phyloP scores from a whole-genome alignment of 2,888 invertebrate genomes.

The Mycalesis mineus region DNA sequence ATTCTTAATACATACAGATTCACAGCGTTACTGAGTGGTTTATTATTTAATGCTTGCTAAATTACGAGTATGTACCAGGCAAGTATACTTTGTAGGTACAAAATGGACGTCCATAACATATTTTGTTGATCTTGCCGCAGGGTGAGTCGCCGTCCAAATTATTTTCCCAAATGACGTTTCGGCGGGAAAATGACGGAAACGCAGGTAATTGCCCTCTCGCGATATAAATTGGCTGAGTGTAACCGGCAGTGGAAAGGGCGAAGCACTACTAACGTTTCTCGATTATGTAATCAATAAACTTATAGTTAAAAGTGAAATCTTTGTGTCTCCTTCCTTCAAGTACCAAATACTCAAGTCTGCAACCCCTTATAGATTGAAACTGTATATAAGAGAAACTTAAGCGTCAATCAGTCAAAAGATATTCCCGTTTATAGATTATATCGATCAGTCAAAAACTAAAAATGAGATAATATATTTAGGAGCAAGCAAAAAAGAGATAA shows the following conservation, averaged over 20 bases:
- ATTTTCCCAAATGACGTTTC: constrained; percentile 67
- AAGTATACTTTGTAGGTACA: not conserved
- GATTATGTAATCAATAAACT: not conserved
- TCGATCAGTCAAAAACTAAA: too few relatives aligned
- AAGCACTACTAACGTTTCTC: constrained; percentile 35
- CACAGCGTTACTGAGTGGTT: not conserved
- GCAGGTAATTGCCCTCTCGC: constrained; percentile 67
- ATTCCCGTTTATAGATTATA: too few relatives aligned
- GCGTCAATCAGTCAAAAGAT: too few relatives aligned
- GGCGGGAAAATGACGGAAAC: constrained; percentile 59
- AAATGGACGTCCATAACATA: constrained; percentile 4
- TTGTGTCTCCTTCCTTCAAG: too few relatives aligned
- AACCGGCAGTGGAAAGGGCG: constrained; percentile 56
- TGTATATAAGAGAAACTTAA: too few relatives aligned
- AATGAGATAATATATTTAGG: too few relatives aligned
- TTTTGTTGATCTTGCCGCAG: constrained; percentile 41
- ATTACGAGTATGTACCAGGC: not conserved
- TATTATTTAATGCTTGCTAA: not conserved
- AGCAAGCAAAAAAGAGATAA: too few relatives aligned
- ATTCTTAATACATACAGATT: too few relatives aligned
- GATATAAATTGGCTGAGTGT: constrained; percentile 70
- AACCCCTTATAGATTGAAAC: too few relatives aligned
- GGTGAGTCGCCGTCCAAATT: constrained; percentile 48
- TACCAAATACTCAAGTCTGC: too few relatives aligned
- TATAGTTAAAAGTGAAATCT: too few relatives aligned